Base-by-base conservation (phyloP, 2,797 vertebrate genomes). In the Erpetoichthys calabaricus region DNA sequence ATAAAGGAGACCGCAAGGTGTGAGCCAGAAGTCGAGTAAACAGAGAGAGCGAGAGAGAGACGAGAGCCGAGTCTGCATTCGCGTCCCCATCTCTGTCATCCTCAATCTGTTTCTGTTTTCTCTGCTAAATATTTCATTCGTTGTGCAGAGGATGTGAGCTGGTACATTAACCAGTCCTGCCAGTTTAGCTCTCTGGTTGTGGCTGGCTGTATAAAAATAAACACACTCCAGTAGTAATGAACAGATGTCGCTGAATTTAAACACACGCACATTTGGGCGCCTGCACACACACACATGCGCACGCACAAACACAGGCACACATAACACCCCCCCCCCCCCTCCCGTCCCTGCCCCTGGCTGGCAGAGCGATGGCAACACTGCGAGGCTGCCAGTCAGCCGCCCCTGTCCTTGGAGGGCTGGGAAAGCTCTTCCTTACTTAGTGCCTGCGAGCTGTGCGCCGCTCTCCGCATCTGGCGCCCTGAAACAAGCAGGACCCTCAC, bases 201-300 rank as follows among this genome's bases (percentile, higher is more conserved):
- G 88, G 89, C 89, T 89, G 86, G 86, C 87, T 89, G 88, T 90
- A 90, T 90, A 91, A 90, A 93, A 91, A 90, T 90, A 83, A 81
- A 82, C 79, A 83, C 79, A 82, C 76, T 83, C 80, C 76, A 70
- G 73, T 81, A 88, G 88, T 87, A 83, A 87, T 89, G 88, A 90
- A 87, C 89, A 92, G 90, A 92, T 92, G 90, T 89, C 90, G 83
- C 79, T 88, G 88, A 91, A 91, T 91, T 88, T 90, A 84, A 82
- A 83, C 82, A 79, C 82, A 83, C 81, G 74, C 76, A 63, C 45
- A 45, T 51, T 51, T 44, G 49, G 64, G 62, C 51, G 63, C 62
- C 52, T 59, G n/a, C 67, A 51, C 5, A 51, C n/a, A 44, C 60
- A 8, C 45, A 47, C 45, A 4, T 56, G 47, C 45, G 7, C 44